Evolutionary conservation across 2,797 vertebrate genomes (phyloP).

Genomic region (Micromesistius poutassou): DNA sequence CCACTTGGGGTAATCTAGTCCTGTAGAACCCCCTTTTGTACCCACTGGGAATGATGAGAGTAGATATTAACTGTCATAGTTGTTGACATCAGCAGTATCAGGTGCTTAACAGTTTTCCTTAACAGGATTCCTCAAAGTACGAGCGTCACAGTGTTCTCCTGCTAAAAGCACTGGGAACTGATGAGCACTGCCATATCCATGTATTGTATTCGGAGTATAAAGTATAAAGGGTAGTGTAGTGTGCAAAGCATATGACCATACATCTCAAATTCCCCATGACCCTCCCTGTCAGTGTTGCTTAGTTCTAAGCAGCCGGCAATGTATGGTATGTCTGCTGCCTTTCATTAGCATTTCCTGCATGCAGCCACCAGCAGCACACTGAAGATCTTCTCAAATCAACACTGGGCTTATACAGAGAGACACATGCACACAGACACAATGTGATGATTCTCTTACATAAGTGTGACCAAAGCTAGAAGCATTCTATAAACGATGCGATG

Average conservation of each 20-base stretch:
- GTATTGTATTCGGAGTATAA: not conserved
- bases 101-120: not conserved
- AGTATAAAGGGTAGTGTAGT: not conserved
- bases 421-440: not conserved
- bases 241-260: not conserved
- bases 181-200: not conserved
- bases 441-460: not conserved
- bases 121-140: not conserved
- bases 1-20: not conserved
- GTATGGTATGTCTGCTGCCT: constrained; percentile 6
- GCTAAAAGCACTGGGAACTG: not conserved
- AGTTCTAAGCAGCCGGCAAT: not conserved
- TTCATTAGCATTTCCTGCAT: not conserved
- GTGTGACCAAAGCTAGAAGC: not conserved
- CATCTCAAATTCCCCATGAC: not conserved
- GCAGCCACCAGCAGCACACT: not conserved
- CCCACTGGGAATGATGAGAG: not conserved
- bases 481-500: not conserved
- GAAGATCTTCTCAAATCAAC: constrained; percentile 2
- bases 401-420: not conserved
- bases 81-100: not conserved
- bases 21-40: not conserved
- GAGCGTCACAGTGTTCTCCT: not conserved
- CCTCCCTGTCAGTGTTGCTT: not conserved
- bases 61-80: not conserved